Evolutionary conservation across 2,888 invertebrate genomes (phyloP).

Genomic region (Clitarchus hookeri): DNA sequence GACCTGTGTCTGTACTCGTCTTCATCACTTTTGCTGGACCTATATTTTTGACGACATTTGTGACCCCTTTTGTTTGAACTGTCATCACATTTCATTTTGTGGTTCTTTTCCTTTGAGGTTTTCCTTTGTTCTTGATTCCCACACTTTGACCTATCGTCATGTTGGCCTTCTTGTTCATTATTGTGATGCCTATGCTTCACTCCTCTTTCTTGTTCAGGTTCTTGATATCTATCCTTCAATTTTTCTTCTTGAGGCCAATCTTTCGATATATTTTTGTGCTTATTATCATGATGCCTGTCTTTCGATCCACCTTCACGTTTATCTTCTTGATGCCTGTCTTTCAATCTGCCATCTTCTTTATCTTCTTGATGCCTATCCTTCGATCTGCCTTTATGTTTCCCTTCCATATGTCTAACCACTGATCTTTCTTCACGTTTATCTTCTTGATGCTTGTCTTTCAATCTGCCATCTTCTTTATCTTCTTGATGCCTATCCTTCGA

Average conservation of each 20-base stretch:
- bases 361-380: too few species aligned
- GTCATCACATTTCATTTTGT: background rate
- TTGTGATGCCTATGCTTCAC: too few species aligned
- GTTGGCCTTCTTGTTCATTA: background rate
- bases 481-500: too few species aligned
- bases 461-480: too few species aligned
- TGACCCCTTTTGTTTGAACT: background rate
- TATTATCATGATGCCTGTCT: background rate
- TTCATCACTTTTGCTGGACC: background rate
- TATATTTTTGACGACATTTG: background rate
- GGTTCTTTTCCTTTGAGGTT: background rate
- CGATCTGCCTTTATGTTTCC: too few species aligned
- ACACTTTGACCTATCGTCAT: background rate
- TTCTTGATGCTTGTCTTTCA: too few species aligned
- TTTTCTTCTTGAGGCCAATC: background rate
- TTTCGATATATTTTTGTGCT: background rate
- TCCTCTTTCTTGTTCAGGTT: too few species aligned
- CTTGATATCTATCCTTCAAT: background rate
- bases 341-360: too few species aligned
- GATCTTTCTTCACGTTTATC: too few species aligned
- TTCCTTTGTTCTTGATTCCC: background rate
- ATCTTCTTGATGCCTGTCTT: too few species aligned
- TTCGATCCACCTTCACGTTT: background rate
- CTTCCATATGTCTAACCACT: too few species aligned
- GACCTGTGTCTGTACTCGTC: background rate